Evolutionary conservation across 2,113 vertebrate species (phyloP).

Genomic region (Pardalotus punctatus): DNA sequence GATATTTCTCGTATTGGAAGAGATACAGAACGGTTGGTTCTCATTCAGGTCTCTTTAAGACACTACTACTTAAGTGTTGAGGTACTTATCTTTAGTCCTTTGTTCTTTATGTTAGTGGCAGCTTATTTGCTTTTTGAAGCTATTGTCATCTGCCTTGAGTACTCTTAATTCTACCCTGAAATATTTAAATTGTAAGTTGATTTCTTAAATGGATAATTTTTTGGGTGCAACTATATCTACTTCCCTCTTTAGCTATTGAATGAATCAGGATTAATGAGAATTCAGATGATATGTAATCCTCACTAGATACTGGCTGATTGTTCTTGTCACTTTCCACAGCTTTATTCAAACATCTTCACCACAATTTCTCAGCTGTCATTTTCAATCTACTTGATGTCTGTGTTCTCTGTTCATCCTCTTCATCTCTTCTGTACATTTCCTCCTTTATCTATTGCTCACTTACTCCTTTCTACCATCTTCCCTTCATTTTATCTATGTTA

Average conservation of each 20-base stretch:
- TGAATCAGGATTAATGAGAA: background rate
- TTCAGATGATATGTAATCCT: background rate
- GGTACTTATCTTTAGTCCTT: background rate
- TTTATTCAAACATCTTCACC: background rate
- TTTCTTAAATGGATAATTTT: background rate
- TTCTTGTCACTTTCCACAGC: background rate
- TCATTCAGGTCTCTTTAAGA: background rate
- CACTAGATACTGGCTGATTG: background rate
- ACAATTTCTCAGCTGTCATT: background rate
- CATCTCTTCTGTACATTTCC: background rate
- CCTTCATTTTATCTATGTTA: background rate
- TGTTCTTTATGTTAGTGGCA: background rate
- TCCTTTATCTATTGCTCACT: background rate
- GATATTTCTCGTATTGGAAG: background rate
- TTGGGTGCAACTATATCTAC: background rate
- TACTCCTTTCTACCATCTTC: background rate
- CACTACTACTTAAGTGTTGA: background rate
- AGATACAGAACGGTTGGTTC: background rate
- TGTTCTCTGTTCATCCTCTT: background rate
- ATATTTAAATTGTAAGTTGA: background rate
- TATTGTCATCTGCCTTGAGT: background rate
- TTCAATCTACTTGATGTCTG: background rate
- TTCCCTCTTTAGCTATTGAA: background rate
- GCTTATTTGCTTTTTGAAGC: background rate
- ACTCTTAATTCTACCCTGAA: background rate